Percentiles rank a stretch among this genome's conserved stretches.
Evolutionary conservation across 2,113 vertebrate genomes (phyloP).

Genomic region (Hoplias malabaricus): DNA sequence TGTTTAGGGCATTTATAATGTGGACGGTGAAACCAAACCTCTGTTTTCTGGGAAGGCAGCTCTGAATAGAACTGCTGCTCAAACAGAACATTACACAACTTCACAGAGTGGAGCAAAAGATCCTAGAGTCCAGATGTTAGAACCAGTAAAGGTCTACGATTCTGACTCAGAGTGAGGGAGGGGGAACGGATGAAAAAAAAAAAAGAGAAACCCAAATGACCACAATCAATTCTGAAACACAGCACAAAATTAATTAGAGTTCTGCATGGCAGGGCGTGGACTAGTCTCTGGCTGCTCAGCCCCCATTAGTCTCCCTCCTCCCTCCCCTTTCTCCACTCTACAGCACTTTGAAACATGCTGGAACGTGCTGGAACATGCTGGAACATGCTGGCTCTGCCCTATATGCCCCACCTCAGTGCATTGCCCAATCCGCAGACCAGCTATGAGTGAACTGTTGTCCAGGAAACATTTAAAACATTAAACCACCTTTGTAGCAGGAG

Average conservation of each 20-base stretch:
- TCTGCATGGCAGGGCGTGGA: constrained; percentile 85
- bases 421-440: constrained; percentile 68
- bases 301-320: constrained; percentile 83
- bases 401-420: constrained; percentile 77
- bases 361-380: constrained; percentile 80
- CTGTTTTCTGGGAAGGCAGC: neutral
- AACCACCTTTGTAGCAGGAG: constrained; percentile 75
- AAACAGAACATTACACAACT: neutral
- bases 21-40: neutral
- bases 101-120: neutral
- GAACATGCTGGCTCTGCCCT: constrained; percentile 74
- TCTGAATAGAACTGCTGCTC: neutral
- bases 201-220: constrained; percentile 90
- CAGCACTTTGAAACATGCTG: constrained; percentile 68
- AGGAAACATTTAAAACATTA: constrained; percentile 84
- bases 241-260: constrained; percentile 96
- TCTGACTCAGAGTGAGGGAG: constrained; percentile 27
- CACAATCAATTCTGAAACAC: constrained; percentile 94
- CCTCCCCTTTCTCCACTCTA: constrained; percentile 41
- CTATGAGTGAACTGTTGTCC: constrained; percentile 83
- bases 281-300: constrained; percentile 76
- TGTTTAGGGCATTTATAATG: neutral
- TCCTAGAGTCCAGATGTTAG: constrained; percentile 1
- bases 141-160: constrained; percentile 4
- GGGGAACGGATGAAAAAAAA: constrained; percentile 81